Base-by-base conservation (phyloP, 1,140 invertebrate genomes). In the Subanguina moxae region DNA sequence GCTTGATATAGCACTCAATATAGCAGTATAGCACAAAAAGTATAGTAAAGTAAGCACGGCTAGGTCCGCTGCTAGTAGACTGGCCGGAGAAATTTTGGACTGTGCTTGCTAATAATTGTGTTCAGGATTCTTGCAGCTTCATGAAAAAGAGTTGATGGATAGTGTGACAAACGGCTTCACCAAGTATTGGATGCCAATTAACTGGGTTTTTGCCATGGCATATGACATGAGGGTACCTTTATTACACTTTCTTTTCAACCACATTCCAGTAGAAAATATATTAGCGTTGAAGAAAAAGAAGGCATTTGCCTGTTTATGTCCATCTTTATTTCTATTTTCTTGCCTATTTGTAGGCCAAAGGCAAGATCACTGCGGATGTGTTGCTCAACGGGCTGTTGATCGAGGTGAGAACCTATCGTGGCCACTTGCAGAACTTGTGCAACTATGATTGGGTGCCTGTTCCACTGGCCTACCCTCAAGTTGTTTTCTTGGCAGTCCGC, bases 401-500 rank as follows among this genome's bases (percentile, higher is more conserved):
- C 45, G 66, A 70, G 57, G 45, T 68, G 43, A 64, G 67, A 38
- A 58, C 61, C 3, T 64, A 72, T 42, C 43, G 68, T 65, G 74
- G 74, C 8, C 62, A 67, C 21, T 64, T 79, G 27, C 72, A 74
- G 68, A 57, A 25, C 1, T 19, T 74, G 28, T 74, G 72, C 57
- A 74, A 74, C 46, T 74, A 74, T 61, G 72, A 74, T 45, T 74
- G 72, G 72, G 46, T 64, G 56, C 66, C 0, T 30, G 46, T 52
- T 13, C 38, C 30, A 30, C 57, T 62, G 43, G 71, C 71, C 1
- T 73, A 73, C 57, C 70, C 71, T 32, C 71, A 77, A 70, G 75
- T 77, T 0, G 75, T 77, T 1, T 77, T 77, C 42, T 43, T 74
- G 17, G 75, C 75, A 15, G 75, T 77, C 32, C 63, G 75, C 19